phyloP scores from a whole-genome alignment of 2,888 invertebrate species.

The Mythimna loreyi region DNA sequence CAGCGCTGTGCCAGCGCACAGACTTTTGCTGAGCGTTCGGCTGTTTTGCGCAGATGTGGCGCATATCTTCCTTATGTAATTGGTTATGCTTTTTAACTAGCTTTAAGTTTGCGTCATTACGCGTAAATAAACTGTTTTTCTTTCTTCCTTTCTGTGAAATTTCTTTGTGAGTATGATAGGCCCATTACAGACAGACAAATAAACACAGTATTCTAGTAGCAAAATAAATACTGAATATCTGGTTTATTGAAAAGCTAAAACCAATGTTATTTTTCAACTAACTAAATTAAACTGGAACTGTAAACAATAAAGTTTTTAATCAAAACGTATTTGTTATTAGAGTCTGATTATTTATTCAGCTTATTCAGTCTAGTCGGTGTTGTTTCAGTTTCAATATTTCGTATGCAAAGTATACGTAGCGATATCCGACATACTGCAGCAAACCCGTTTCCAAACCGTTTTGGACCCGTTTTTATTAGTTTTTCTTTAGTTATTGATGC shows the following conservation, averaged over 20 bases:
- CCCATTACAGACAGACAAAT: not conserved
- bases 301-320: slow-evolving; percentile 72
- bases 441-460: slow-evolving; percentile 64
- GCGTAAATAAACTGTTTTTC: too few relatives aligned
- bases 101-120: too few relatives aligned
- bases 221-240: not conserved
- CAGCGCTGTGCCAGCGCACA: too few relatives aligned
- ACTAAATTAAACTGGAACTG: slow-evolving; percentile 23
- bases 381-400: slow-evolving; percentile 78
- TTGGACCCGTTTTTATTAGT: slow-evolving; percentile 63
- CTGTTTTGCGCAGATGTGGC: too few relatives aligned
- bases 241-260: not conserved
- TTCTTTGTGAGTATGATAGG: too few relatives aligned
- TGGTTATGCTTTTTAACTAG: too few relatives aligned
- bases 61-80: too few relatives aligned
- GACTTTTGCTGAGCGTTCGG: too few relatives aligned
- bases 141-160: too few relatives aligned
- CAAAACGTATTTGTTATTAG: slow-evolving; percentile 76
- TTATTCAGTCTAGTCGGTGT: slow-evolving; percentile 75
- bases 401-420: slow-evolving; percentile 80
- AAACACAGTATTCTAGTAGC: not conserved
- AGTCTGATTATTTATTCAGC: slow-evolving; percentile 75
- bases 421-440: slow-evolving; percentile 72
- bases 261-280: slow-evolving; percentile 15
- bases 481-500: slow-evolving; percentile 71